Base-by-base conservation (phyloP, 1,140 invertebrate species). In the Drosophila murphyi region DNA sequence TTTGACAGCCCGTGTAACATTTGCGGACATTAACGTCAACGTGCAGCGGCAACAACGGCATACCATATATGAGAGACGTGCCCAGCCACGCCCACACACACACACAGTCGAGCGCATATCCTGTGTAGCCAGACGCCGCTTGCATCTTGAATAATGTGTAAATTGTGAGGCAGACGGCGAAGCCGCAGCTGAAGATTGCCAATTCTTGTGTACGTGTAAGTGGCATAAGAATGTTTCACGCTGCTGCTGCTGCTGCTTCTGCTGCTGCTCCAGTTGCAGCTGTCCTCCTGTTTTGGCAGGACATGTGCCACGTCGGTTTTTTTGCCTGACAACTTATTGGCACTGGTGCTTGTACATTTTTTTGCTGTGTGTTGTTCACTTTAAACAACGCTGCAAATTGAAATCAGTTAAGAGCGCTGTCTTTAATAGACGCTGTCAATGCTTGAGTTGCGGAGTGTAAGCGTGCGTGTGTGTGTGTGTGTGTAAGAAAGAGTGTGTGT, bases 1-100 rank as follows among this genome's bases (percentile, higher is more conserved):
- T 78, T 64, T 80, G 80, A 71, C 61, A 74, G 80, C 60, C 55
- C 55, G 56, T 47, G 72, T 70, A 70, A 75, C 67, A 75, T 75
- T 75, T 82, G 80, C 80, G 80, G 80, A 82, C 80, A 82, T 82
- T 82, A 82, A 78, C 78, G 80, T 68, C 64, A 73, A 57, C 64
- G 50, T 82, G 80, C 76, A 72, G 61, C 72, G 65, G 61, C 69
- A 45, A 61, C 78, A 41, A 35, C 72, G 55, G 56, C 72, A 62
- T 67, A 78, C 71, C 73, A 75, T 62, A 68, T 73, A 68, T 73
- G 71, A 70, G 71, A 64, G 80, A 82, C 76, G 80, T 82, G 80
- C 48, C 8, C 50, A 37, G 51, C 52, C 45, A 57, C 28, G 57
- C 35, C 31, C 47, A n/a, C 45, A 52, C 35, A 60, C 45, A 34